Evolutionary conservation across 2,113 vertebrate genomes (phyloP).

Genomic region (Pampusana beccarii): DNA sequence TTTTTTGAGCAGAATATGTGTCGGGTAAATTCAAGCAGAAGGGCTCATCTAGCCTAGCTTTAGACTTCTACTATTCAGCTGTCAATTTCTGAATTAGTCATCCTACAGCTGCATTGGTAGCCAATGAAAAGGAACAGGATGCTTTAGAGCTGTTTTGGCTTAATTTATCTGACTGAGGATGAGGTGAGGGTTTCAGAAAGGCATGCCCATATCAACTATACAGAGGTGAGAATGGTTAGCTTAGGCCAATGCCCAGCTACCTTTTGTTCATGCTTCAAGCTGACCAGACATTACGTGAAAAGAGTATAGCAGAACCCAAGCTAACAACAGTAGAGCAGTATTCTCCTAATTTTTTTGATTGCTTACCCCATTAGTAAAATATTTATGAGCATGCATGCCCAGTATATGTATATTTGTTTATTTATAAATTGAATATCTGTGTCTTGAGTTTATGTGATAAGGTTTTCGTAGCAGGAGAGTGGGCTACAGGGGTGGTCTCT

Average conservation of each 20-base stretch:
- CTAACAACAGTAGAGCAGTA: not conserved
- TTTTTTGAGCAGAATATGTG: not conserved
- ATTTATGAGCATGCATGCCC: not conserved
- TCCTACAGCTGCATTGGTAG: not conserved
- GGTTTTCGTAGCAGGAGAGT: not conserved
- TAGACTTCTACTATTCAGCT: not conserved
- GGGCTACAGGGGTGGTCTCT: not conserved
- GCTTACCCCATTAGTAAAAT: not conserved
- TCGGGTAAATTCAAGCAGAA: not conserved
- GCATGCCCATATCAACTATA: too few relatives aligned
- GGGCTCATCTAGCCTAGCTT: not conserved
- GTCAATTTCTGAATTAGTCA: not conserved
- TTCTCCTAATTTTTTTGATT: not conserved
- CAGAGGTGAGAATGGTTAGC: not conserved
- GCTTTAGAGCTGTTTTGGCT: not conserved
- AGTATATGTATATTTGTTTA: not conserved
- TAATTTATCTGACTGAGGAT: not conserved
- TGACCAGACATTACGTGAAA: not conserved
- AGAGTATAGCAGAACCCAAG: not conserved
- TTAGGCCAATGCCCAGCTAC: not conserved
- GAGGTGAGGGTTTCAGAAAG: not conserved
- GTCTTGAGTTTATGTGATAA: not conserved
- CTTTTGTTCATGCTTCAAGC: not conserved
- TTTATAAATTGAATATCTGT: not conserved
- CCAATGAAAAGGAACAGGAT: not conserved